Evolutionary conservation across 2,797 vertebrate genomes (phyloP).

Genomic region (Margarornis squamiger): DNA sequence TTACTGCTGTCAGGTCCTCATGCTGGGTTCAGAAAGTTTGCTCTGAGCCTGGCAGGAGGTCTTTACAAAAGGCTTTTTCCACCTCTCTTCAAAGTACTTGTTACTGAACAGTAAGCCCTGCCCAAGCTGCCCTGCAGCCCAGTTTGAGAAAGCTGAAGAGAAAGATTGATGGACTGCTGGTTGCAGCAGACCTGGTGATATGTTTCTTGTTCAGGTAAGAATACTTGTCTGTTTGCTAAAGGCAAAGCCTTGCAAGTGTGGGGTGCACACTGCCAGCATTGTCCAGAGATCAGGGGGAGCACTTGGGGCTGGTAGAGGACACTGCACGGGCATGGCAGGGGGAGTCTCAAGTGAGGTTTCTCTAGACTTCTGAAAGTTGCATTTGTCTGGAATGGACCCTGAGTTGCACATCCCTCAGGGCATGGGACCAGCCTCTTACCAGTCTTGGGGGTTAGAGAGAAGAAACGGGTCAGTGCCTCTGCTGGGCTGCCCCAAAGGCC

Average conservation of each 20-base stretch:
- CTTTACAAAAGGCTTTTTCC: neutral
- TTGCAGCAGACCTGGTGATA: neutral
- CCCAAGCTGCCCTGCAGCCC: neutral
- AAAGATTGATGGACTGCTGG: neutral
- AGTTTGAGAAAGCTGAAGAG: neutral
- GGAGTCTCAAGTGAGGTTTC: neutral
- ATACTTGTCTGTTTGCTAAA: neutral
- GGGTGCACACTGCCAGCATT: neutral
- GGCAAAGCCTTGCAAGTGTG: neutral
- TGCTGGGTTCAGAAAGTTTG: neutral
- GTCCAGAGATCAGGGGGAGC: fast-evolving
- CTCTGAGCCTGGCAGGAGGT: neutral
- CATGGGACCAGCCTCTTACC: neutral
- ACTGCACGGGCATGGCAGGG: neutral
- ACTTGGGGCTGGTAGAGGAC: neutral
- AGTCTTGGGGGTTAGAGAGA: neutral
- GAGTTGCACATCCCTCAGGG: neutral
- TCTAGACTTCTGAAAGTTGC: neutral
- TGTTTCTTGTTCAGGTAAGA: fast-evolving
- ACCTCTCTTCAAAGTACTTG: neutral
- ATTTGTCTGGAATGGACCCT: neutral
- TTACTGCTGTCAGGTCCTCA: neutral
- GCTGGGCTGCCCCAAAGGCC: neutral
- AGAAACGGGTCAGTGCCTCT: neutral
- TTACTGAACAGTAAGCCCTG: neutral